A percentile compares a stretch with the other conserved stretches of the same genome.
Conservation (phyloP, 1,140 invertebrate genomes). For the Pseudomyrmex pallidus region DNA sequence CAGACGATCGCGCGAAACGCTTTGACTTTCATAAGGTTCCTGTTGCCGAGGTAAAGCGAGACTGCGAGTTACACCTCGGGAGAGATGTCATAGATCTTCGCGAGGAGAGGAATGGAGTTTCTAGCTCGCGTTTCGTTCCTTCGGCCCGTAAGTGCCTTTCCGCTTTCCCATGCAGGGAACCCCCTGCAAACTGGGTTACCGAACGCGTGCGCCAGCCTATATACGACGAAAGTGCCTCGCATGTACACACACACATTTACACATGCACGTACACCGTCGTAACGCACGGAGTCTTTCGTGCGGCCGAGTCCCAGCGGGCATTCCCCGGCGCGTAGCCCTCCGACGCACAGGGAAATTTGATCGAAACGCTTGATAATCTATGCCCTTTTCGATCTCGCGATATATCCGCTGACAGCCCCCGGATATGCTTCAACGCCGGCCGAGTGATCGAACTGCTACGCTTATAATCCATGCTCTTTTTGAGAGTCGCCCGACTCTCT, state of each 20-base stretch:
- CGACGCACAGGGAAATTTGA: constrained; percentile 67
- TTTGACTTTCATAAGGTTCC: constrained; percentile 61
- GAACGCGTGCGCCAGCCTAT: no score
- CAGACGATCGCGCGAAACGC: constrained; percentile 40
- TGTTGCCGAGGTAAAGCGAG: constrained; percentile 32
- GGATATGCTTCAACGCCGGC: constrained; percentile 42
- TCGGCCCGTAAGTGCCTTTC: constrained; percentile 46
- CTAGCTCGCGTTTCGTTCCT: constrained; percentile 38
- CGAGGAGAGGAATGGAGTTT: background rate
- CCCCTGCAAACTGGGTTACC: constrained; percentile 47
- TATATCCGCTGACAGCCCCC: constrained; percentile 49
- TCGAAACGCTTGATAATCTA: constrained; percentile 73
- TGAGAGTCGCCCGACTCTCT: constrained; percentile 8
- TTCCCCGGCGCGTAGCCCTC: background rate
- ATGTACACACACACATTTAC: background rate
- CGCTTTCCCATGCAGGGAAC: constrained; percentile 30
- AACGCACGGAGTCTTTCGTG: constrained; percentile 28
- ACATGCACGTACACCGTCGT: constrained; percentile 27
- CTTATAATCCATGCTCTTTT: constrained; percentile 67
- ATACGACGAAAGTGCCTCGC: constrained; percentile 36
- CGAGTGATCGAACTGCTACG: constrained; percentile 59
- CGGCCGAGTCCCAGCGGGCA: constrained; percentile 47
- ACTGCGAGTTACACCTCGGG: constrained; percentile 46
- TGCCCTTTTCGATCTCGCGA: constrained; percentile 68
- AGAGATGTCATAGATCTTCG: constrained; percentile 49